Evolutionary conservation across 2,888 invertebrate genomes (phyloP).

Genomic region (Seladonia tumulorum): DNA sequence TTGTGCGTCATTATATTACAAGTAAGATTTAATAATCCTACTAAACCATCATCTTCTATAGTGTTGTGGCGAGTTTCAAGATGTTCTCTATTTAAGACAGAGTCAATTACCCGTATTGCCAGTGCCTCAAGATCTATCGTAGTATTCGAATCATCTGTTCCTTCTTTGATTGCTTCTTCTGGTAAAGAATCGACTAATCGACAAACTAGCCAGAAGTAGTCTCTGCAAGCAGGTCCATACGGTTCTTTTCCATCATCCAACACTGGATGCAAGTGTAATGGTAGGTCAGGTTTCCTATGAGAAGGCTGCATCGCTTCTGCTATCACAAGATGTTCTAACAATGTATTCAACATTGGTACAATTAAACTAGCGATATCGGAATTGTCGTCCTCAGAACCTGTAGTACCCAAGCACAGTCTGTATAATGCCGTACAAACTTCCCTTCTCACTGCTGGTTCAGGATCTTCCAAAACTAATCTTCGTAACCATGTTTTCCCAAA

Average conservation of each 20-base stretch:
- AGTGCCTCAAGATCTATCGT: constrained; percentile 90
- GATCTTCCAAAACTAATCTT: constrained; percentile 94
- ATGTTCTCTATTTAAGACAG: constrained; percentile 91
- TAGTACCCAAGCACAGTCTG: constrained; percentile 91
- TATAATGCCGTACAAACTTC: constrained; percentile 98
- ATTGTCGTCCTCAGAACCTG: constrained; percentile 85
- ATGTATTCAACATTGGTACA: constrained; percentile 92
- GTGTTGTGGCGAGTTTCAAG: constrained; percentile 93
- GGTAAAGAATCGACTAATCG: constrained; percentile 94
- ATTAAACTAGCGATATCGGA: constrained; percentile 86
- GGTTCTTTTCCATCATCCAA: constrained; percentile 95
- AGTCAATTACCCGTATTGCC: constrained; percentile 90
- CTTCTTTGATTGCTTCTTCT: constrained; percentile 90
- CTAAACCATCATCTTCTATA: constrained; percentile 95
- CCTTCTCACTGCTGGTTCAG: constrained; percentile 95
- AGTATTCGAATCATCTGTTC: constrained; percentile 85
- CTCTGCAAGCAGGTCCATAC: constrained; percentile 96
- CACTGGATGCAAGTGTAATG: constrained; percentile 86
- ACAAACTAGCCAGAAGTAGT: constrained; percentile 97
- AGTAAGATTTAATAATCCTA: constrained; percentile 93
- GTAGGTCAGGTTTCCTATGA: constrained; percentile 77
- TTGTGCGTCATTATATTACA: constrained; percentile 96
- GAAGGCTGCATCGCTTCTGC: constrained; percentile 93
- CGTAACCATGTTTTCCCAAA: constrained; percentile 91
- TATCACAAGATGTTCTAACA: constrained; percentile 92